Percentiles rank a stretch among this genome's conserved stretches.
Evolutionary conservation across 2,113 vertebrate species (phyloP).

Genomic region (Mirza zaza): DNA sequence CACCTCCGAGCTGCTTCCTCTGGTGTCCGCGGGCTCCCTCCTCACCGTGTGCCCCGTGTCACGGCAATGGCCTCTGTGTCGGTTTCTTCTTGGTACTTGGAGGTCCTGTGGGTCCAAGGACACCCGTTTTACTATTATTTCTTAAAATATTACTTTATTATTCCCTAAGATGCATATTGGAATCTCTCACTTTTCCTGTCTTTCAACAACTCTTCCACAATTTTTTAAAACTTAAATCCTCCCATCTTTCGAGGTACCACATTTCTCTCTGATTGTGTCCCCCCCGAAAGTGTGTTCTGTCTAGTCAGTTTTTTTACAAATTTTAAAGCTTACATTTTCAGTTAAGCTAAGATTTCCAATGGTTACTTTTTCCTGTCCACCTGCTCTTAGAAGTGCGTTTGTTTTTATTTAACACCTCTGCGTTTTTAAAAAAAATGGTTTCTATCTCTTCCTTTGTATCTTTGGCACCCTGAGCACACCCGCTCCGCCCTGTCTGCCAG

Average conservation of each 20-base stretch:
- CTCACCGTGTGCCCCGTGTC: too few relatives aligned
- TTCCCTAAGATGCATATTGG: too few relatives aligned
- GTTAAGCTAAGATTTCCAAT: neutral
- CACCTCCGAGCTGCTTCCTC: too few relatives aligned
- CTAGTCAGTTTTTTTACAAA: neutral
- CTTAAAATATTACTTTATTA: too few relatives aligned
- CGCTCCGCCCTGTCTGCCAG: too few relatives aligned
- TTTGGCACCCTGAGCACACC: neutral
- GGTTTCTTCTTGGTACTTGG: neutral
- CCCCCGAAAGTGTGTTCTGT: neutral
- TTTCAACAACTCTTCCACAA: neutral
- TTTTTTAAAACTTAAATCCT: neutral
- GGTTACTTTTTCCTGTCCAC: neutral
- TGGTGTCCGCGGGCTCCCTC: too few relatives aligned
- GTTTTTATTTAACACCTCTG: neutral
- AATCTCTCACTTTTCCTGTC: neutral
- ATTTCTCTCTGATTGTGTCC: too few relatives aligned
- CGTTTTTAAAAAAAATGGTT: neutral
- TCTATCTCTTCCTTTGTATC: rapidly evolving
- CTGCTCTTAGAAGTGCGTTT: neutral
- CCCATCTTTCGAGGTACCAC: neutral
- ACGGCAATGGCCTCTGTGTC: too few relatives aligned
- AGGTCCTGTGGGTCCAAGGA: neutral
- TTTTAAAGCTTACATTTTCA: neutral
- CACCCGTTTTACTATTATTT: neutral